Base-by-base conservation (phyloP, 2,888 invertebrate genomes). In the Synanthedon formicaeformis region DNA sequence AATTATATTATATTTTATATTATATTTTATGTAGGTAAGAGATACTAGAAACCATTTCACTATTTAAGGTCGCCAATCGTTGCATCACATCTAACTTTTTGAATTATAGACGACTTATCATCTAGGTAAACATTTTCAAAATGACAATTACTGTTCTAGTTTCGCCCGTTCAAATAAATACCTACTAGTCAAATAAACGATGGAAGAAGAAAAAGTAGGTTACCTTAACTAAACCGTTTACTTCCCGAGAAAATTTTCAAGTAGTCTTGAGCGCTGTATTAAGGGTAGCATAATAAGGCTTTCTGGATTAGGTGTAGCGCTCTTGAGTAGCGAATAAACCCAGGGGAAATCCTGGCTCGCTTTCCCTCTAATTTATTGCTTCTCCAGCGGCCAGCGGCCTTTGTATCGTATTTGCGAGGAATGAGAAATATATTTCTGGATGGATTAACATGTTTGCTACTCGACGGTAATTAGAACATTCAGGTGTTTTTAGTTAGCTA, bases 201-300 rank as follows among this genome's bases (percentile, higher is more conserved):
- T 34, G 10, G 34, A 10, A 34, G 34, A 34, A 34, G 16, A 49
- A 49, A 49, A 49, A 49, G 23, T 12, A 64, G 64, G 63, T 66
- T 61, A 64, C 68, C 61, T 45, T 45, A 45, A 45, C 45, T 45
- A 45, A 45, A 45, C 45, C 45, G 45, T 45, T 45, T 45, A 45
- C 45, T 45, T 75, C 67, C 66, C 71, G 71, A 79, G 80, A 73
- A 86, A 84, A 85, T 82, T 86, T 84, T 85, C 86, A 86, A 86
- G 85, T 83, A 83, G 79, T 83, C 84, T 81, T 80, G 84, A 86
- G 82, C 80, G 73, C 75, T 74, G 85, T 83, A 84, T 86, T 86
- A 85, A 83, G 86, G 85, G 83, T 76, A 80, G 86, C 75, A 84
- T 87, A 87, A 87, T 86, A 87, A 85, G 87, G 84, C 85, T 85